Conservation (phyloP, 1,140 invertebrate species). For the Orchesella cincta region DNA sequence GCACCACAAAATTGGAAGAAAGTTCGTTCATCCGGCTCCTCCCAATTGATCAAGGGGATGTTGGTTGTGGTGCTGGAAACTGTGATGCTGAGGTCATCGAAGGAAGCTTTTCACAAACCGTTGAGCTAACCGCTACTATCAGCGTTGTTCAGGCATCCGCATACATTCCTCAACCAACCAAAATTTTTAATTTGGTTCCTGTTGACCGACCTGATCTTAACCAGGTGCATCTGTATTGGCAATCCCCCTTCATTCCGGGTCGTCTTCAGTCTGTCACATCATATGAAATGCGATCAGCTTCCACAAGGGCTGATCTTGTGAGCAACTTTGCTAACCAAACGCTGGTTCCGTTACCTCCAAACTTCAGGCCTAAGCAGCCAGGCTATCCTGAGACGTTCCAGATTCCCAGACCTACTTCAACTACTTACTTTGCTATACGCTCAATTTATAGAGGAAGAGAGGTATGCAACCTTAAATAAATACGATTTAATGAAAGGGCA, state of each 20-base stretch:
- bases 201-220: not conserved
- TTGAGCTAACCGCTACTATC: not conserved
- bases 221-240: not conserved
- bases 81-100: not conserved
- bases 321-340: not conserved
- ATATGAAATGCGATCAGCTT: not conserved
- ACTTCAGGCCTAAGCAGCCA: not conserved
- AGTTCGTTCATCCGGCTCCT: not conserved
- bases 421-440: not conserved
- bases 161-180: not conserved
- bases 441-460: not conserved
- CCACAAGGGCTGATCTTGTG: not conserved
- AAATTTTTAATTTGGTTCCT: not conserved
- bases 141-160: not conserved
- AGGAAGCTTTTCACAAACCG: not conserved
- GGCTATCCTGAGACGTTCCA: not conserved
- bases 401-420: not conserved
- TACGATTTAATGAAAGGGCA: too few relatives aligned
- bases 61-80: not conserved
- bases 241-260: not conserved
- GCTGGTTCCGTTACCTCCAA: not conserved
- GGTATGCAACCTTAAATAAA: not conserved
- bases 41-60: conserved; percentile 9
- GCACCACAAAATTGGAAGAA: not conserved
- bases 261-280: not conserved